Evolutionary conservation across 2,797 vertebrate species (phyloP), one percentile per base, ranked within the genome.

Genomic region (Falco naumanni): DNA sequence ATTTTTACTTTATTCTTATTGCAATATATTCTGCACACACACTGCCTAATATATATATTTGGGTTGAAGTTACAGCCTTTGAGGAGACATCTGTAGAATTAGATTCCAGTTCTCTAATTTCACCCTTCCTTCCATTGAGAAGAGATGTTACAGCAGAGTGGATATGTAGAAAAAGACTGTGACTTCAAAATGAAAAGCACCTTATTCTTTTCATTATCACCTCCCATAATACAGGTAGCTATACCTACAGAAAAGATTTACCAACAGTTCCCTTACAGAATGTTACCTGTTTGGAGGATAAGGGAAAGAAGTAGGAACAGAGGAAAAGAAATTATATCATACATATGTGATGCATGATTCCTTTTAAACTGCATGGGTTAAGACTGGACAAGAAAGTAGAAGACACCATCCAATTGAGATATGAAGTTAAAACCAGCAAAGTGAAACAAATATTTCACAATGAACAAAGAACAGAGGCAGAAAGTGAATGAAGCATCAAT

Each of bases 401-500:
- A 89, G 56, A 65, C 33, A 70, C 13, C 8, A 83, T 61, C 37
- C 41, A 34, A 6, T 9, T 57, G 54, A 93, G 68, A 83, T 92
- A 92, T 16, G 6, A 89, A 87, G 24, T 24, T 51, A 65, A 13
- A 26, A 91, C 88, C 0, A 1, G 20, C 39, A 84, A 65, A 92
- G 33, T 37, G 41, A 85, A 89, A 83, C 5, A 1, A 81, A 13
- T 81, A 13, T 61, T 84, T 88, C 47, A 61, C 48, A 84, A 64
- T 71, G 80, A 93, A 85, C 53, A 87, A 85, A 79, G 60, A 91
- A 83, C 57, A 68, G 57, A 85, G 21, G 15, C 57, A 96, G 87
- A 78, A 94, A 92, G 53, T 69, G 80, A 84, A 88, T 71, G 64
- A 90, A 83, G 37, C 57, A 75, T 75, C 76, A 80, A 61, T 89